Percentiles rank a stretch among this genome's conserved stretches.
These are phyloP conservation scores for Poeciliopsis turneri DNA, from an alignment of 2,797 vertebrate species.

Conservation along the genomic window DNA sequence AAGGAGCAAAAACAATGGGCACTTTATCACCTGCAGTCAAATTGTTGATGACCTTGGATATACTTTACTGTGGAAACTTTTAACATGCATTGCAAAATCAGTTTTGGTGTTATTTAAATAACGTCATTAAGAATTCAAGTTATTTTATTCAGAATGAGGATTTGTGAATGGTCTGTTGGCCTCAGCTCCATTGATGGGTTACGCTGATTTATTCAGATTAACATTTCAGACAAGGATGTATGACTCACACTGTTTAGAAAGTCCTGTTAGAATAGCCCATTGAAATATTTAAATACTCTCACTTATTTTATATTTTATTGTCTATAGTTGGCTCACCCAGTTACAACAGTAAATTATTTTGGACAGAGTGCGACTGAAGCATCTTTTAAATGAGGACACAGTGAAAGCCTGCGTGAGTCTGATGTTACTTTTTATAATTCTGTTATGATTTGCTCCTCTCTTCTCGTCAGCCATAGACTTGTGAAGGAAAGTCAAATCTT, in stretches of 20 bases:
- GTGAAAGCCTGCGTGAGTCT: background rate
- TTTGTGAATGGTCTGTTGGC: background rate
- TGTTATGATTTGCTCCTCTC: background rate
- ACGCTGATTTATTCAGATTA: background rate
- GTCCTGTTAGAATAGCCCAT: background rate
- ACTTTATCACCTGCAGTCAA: background rate
- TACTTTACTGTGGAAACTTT: background rate
- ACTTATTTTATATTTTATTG: background rate
- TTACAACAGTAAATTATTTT: background rate
- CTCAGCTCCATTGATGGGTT: background rate
- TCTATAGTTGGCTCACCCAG: background rate
- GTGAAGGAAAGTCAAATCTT: slow-evolving; percentile 17
- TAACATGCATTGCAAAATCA: background rate
- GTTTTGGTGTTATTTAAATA: background rate
- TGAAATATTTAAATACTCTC: background rate
- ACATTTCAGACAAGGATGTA: background rate
- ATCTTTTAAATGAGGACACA: background rate
- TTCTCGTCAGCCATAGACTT: background rate
- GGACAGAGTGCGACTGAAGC: background rate
- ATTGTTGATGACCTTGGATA: background rate
- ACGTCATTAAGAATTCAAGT: background rate
- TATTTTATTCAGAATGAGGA: background rate
- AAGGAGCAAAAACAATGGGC: slow-evolving; percentile 23
- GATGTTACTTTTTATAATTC: background rate
- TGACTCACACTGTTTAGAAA: background rate